A percentile compares a stretch with the other conserved stretches of the same genome.
Evolutionary conservation across 2,888 invertebrate species (phyloP).

Genomic region (Eilema depressum): DNA sequence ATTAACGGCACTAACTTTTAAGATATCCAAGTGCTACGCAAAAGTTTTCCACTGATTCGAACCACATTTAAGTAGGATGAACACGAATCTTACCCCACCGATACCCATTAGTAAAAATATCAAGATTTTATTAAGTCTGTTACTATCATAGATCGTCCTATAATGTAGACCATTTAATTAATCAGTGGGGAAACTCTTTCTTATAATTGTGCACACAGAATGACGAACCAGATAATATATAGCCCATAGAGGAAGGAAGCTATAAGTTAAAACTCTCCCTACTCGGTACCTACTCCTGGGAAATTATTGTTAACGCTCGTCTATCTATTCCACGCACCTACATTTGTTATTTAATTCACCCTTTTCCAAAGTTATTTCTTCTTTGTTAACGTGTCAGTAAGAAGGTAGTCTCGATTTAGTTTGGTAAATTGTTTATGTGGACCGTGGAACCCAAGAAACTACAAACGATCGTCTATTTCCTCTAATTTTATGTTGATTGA

Average conservation of each 20-base stretch:
- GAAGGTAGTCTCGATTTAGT: conserved; percentile 25
- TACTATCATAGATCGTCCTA: too few species aligned
- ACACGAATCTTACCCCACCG: background rate
- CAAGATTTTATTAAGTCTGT: too few species aligned
- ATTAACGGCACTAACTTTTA: background rate
- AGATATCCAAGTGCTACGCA: background rate
- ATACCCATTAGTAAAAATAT: background rate
- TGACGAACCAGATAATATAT: background rate
- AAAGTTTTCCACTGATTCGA: background rate
- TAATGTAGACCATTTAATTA: background rate
- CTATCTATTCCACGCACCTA: conserved; percentile 33
- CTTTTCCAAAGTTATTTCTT: conserved; percentile 25
- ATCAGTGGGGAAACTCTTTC: background rate
- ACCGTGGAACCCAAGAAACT: conserved; percentile 7
- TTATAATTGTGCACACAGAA: background rate
- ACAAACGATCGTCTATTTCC: background rate
- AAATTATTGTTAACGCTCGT: conserved; percentile 44
- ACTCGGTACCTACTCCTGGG: conserved; percentile 28
- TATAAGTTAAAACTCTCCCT: background rate
- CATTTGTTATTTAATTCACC: conserved; percentile 43
- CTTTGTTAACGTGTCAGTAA: conserved; percentile 32
- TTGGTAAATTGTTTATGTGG: conserved; percentile 26
- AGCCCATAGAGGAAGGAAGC: background rate
- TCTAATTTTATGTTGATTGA: background rate
- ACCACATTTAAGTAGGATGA: background rate